Percentiles rank a stretch among this genome's conserved stretches.
phyloP scores from a whole-genome alignment of 2,797 vertebrate genomes.

The Linurgus olivaceus region DNA sequence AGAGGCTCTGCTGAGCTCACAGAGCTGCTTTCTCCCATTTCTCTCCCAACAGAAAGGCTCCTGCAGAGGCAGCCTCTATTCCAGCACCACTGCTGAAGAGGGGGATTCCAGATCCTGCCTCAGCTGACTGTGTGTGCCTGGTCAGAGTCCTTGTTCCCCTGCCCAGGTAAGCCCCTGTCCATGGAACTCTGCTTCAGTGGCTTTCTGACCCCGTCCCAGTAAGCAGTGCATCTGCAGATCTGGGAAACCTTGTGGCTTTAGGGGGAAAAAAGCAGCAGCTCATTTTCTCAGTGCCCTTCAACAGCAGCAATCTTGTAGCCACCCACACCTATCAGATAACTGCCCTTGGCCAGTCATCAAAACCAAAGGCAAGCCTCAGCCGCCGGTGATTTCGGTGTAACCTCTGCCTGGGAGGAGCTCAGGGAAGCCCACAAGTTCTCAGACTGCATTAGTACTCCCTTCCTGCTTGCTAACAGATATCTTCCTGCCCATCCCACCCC shows the following conservation, averaged over 20 bases:
- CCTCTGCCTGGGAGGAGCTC: background rate
- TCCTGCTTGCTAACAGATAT: background rate
- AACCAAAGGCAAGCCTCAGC: background rate
- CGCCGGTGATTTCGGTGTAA: accelerated
- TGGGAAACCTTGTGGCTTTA: background rate
- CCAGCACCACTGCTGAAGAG: background rate
- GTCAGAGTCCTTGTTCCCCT: background rate
- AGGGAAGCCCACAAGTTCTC: background rate
- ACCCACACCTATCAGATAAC: background rate
- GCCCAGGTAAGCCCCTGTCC: background rate
- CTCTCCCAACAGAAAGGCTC: background rate
- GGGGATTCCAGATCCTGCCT: background rate
- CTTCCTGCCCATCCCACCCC: background rate
- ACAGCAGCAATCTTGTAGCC: background rate
- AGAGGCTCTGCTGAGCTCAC: background rate
- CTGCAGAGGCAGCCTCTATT: background rate
- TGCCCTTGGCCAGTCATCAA: background rate
- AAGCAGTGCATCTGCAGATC: background rate
- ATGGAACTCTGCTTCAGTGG: background rate
- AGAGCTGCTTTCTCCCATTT: background rate
- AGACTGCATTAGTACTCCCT: background rate
- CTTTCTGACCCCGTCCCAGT: background rate
- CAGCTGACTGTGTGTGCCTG: background rate
- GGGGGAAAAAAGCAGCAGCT: accelerated
- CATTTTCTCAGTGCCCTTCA: background rate